Conservation (phyloP, 2,888 invertebrate species). For the Dasysyrphus albostriatus region DNA sequence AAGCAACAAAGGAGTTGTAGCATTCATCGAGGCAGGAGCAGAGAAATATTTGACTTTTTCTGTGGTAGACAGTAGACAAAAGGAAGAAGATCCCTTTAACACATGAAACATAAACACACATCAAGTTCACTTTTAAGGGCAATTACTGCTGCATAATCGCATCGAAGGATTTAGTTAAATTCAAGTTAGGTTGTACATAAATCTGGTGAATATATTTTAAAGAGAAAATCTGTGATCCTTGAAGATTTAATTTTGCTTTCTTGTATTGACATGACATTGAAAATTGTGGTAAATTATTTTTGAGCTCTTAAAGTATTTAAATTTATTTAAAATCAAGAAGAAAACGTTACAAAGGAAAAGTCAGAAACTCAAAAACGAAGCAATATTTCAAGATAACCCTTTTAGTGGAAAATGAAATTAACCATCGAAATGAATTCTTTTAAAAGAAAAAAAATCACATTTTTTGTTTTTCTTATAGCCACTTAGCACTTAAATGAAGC, state of each 20-base stretch:
- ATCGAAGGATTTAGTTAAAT: constrained; percentile 45
- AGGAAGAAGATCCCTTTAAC: constrained; percentile 10
- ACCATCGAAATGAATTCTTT: too few relatives aligned
- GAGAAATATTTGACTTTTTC: not conserved
- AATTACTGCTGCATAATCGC: constrained; percentile 69
- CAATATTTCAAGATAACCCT: too few relatives aligned
- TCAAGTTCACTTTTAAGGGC: constrained; percentile 59
- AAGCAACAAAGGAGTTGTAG: constrained; percentile 38
- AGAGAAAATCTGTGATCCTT: constrained; percentile 38
- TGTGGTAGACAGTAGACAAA: constrained; percentile 44
- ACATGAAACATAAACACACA: constrained; percentile 13
- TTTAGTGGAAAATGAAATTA: too few relatives aligned
- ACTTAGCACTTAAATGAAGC: too few relatives aligned
- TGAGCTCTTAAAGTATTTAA: not conserved
- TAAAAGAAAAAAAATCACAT: too few relatives aligned
- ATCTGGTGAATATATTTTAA: constrained; percentile 40
- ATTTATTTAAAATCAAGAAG: not conserved
- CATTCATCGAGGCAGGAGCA: not conserved
- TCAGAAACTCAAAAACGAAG: not conserved
- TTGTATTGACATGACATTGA: not conserved
- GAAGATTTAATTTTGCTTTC: constrained; percentile 14
- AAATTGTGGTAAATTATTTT: not conserved
- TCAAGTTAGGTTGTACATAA: too few relatives aligned
- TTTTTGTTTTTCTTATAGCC: too few relatives aligned
- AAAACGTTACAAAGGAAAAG: too few relatives aligned